A percentile compares a stretch with the other conserved stretches of the same genome.
Conservation (phyloP, 2,113 vertebrate genomes). For the Sisor rabdophorus region DNA sequence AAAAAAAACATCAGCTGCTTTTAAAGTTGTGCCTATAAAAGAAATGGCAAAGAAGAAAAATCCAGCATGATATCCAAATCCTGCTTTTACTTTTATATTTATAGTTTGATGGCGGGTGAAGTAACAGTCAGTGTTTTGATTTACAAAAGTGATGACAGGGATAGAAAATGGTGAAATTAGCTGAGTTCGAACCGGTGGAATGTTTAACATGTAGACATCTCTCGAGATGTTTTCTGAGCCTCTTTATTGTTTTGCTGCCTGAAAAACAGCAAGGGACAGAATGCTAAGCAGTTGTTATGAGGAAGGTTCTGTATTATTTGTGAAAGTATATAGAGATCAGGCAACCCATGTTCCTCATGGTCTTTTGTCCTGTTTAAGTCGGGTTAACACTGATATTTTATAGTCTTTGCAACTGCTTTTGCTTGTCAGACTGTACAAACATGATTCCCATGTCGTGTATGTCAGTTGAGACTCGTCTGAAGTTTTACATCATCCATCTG, state of each 20-base stretch:
- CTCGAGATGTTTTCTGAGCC: not conserved
- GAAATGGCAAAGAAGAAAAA: conserved; percentile 4
- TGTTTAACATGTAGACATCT: not conserved
- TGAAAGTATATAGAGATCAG: not conserved
- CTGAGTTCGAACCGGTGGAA: not conserved
- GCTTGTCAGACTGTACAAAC: too few species aligned
- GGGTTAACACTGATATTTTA: too few species aligned
- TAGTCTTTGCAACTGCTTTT: too few species aligned
- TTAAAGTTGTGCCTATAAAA: not conserved
- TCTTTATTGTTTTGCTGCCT: not conserved
- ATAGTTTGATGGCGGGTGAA: conserved; percentile 13
- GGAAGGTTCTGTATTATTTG: not conserved
- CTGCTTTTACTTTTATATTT: conserved; percentile 5
- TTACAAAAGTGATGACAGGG: conserved; percentile 1
- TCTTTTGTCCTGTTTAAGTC: too few species aligned
- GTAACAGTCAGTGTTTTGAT: not conserved
- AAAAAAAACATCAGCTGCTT: not conserved
- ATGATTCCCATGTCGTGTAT: too few species aligned
- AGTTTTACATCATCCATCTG: too few species aligned
- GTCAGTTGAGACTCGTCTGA: too few species aligned
- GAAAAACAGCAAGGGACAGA: not conserved
- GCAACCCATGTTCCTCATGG: too few species aligned
- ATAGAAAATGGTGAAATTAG: not conserved
- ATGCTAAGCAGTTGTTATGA: not conserved
- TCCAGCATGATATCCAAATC: not conserved